phyloP scores from a whole-genome alignment of 2,888 invertebrate genomes.

The Lacanobia oleracea region DNA sequence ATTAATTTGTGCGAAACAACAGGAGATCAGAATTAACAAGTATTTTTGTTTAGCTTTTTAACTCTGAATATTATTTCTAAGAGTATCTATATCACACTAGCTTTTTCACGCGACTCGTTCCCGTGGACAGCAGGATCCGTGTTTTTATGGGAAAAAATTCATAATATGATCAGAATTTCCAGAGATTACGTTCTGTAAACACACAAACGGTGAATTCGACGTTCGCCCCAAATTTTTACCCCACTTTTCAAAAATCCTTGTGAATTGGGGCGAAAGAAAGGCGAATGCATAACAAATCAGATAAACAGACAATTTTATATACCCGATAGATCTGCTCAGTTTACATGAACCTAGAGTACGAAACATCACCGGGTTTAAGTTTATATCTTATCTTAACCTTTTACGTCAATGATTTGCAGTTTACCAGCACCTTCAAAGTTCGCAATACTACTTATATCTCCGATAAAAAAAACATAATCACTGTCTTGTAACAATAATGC shows the following conservation, averaged over 20 bases:
- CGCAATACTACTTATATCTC: not conserved
- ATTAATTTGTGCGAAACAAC: slow-evolving; percentile 31
- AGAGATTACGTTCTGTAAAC: not conserved
- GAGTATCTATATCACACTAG: not conserved
- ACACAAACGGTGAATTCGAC: not conserved
- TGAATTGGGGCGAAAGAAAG: too few relatives aligned
- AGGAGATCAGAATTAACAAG: slow-evolving; percentile 12
- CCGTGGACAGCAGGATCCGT: not conserved
- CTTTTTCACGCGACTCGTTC: not conserved
- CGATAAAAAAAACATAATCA: not conserved
- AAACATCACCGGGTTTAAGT: not conserved
- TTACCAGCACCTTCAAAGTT: not conserved
- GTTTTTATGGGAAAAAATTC: not conserved
- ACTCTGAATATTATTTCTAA: not conserved
- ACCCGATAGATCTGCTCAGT: too few relatives aligned
- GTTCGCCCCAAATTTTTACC: too few relatives aligned
- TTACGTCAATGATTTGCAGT: not conserved
- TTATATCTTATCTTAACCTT: not conserved
- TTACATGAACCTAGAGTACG: too few relatives aligned
- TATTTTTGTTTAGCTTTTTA: not conserved
- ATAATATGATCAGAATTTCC: too few relatives aligned
- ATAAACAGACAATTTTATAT: too few relatives aligned
- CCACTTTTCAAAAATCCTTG: too few relatives aligned
- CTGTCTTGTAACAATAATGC: slow-evolving; percentile 1
- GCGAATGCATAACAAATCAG: too few relatives aligned